Base-by-base conservation (phyloP, 2,888 invertebrate species). In the Ommatoiulus sabulosus region DNA sequence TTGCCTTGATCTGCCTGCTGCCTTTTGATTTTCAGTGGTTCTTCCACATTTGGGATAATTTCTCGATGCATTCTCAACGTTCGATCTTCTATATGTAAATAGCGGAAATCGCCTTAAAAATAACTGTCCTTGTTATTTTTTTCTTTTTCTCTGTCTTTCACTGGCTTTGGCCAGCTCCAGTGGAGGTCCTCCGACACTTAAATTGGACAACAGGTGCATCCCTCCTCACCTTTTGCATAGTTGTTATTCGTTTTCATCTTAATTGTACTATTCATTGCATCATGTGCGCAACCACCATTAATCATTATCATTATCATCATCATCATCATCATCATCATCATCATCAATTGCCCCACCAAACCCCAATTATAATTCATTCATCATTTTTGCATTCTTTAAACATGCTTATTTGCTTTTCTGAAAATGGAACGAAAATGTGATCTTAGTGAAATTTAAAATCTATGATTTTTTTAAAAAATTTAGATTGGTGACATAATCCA, bases 151-250 rank as follows among this genome's bases (percentile, higher is more conserved):
- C 80, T 88, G 84, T 88, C 52, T 84, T 86, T 86, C 52, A 88
- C 80, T 85, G 84, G 86, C 44, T 86, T 35, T 52, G 80, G 24
- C 43, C 89, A 89, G 89, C 89, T 87, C 72, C 87, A 35, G 89
- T 87, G 87, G 87, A 89, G 87, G 87, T 87, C 46, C 86, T 87
- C 35, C 87, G 89, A 52, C 87, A 89, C 87, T 80, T 89, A 84
- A 89, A 89, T 84, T 89, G 89, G 89, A 89, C 89, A 72, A 89
- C 89, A 89, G 89, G 89, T 89, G 89, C 88, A 85, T 88, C 84
- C 84, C 85, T 80, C 24, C 87, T 52, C 87, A 87, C 87, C 52
- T 63, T 63, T 87, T 52, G 57, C 87, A 24, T 57, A 44, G 46
- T 57, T 87, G 20, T 86, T 86, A 44, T 44, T 7, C 44, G 87